Evolutionary conservation across 2,888 invertebrate species (phyloP).

Genomic region (Fragum sueziense): DNA sequence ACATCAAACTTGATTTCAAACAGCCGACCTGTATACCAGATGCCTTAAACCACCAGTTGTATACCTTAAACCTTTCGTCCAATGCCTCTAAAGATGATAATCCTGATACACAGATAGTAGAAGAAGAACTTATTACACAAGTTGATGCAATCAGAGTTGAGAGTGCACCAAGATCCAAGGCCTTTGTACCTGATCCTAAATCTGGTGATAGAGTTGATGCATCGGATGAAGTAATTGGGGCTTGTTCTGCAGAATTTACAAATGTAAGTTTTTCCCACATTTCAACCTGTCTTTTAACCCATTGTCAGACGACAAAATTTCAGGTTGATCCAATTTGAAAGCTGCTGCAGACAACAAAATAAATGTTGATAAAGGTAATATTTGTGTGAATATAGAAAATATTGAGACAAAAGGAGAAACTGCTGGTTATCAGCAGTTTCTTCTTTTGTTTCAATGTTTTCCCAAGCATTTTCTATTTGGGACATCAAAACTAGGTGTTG

Average conservation of each 20-base stretch:
- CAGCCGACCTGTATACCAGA: too few species aligned
- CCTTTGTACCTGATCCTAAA: not conserved
- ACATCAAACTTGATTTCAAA: too few species aligned
- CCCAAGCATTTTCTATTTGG: too few species aligned
- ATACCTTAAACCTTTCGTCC: not conserved
- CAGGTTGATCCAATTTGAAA: too few species aligned
- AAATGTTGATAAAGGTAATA: too few species aligned
- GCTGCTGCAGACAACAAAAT: too few species aligned
- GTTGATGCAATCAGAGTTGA: conserved; percentile 1
- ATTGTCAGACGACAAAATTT: not conserved
- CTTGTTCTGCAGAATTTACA: not conserved
- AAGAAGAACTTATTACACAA: not conserved
- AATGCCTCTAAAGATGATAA: not conserved
- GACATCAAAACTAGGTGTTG: too few species aligned
- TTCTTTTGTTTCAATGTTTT: too few species aligned
- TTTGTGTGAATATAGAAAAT: too few species aligned
- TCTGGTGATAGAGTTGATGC: not conserved
- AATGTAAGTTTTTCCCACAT: not conserved
- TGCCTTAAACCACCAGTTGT: not conserved
- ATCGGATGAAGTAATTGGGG: not conserved
- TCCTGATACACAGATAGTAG: not conserved
- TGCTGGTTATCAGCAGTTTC: too few species aligned
- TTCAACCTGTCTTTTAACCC: not conserved
- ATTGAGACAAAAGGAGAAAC: too few species aligned
- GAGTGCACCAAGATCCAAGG: not conserved